Conservation (phyloP, 2,113 vertebrate species). For the Eulacestoma nigropectus region DNA sequence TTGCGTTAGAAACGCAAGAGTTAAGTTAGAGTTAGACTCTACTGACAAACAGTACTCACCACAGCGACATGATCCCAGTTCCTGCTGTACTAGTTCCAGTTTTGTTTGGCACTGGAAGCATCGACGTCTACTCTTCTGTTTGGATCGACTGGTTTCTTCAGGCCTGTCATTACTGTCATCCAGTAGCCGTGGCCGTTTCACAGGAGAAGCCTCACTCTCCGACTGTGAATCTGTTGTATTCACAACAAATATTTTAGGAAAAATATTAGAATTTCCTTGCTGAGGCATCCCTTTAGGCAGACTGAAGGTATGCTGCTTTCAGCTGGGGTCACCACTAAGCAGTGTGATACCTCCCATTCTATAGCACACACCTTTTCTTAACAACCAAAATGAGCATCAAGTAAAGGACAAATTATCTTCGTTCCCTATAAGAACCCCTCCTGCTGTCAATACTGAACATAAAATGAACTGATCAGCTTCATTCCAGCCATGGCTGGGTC, state of each 20-base stretch:
- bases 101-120: constrained; percentile 99
- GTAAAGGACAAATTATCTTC: background rate
- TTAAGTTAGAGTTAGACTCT: fast-evolving
- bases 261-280: constrained; percentile 32
- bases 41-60: constrained; percentile 75
- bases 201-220: constrained; percentile 87
- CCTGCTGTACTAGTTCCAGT: constrained; percentile 98
- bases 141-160: constrained; percentile 82
- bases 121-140: constrained; percentile 94
- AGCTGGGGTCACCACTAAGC: background rate
- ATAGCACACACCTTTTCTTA: background rate
- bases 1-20: fast-evolving
- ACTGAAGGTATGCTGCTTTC: background rate
- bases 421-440: background rate
- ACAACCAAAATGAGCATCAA: background rate
- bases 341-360: background rate
- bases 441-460: background rate
- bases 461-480: background rate
- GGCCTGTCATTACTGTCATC: constrained; percentile 76
- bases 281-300: constrained; percentile 4
- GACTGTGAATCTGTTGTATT: constrained; percentile 85
- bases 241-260: constrained; percentile 63
- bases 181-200: constrained; percentile 86
- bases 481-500: background rate
- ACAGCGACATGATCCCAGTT: constrained; percentile 96